Base-by-base conservation (phyloP, 2,113 vertebrate species). In the Pantherophis guttatus region DNA sequence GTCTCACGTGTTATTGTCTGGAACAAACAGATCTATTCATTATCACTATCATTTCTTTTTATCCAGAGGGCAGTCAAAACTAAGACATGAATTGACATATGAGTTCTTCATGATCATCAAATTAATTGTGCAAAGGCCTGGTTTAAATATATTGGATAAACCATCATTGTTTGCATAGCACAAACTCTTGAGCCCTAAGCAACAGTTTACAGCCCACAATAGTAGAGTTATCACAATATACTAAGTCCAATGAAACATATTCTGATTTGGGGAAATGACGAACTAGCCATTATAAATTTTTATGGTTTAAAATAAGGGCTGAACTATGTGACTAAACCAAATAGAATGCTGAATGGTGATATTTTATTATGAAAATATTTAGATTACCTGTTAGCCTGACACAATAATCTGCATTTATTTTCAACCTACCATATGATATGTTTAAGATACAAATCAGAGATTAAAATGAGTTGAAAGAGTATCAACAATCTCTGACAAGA, bases 381-480 rank as follows among this genome's bases (percentile, higher is more conserved):
- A 19, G 48, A 19, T 50, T 53, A 90, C 2, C 58, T 90, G 17
- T 91, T 81, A 81, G 89, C n/a, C n/a, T 91, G 50, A n/a, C 17
- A 33, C 17, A 81, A 52, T 44, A 53, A 52, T 23, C 44, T 65
- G 26, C 17, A 81, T 21, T 70, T 54, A 39, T 21, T 75, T 91
- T 15, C 65, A 70, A 75, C 15, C 26, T 39, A 15, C 29, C 15
- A 0, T 70, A 58, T 54, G 65, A 75, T 65, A 90, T 29, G 50
- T 53, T 91, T 19, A 81, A 39, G 65, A 70, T 91, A 19, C 23
- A 75, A 54, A 39, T 24, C 8, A 33, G 52, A 91, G 48, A 91
- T 81, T 91, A 81, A 91, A 91, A 75, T 8, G 52, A 91, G 65
- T 81, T 91, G 90, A 91, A 81, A 91, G n/a, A 91, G n/a, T 52